Base-by-base conservation (phyloP, 1,140 invertebrate genomes). In the Sinella curviseta region DNA sequence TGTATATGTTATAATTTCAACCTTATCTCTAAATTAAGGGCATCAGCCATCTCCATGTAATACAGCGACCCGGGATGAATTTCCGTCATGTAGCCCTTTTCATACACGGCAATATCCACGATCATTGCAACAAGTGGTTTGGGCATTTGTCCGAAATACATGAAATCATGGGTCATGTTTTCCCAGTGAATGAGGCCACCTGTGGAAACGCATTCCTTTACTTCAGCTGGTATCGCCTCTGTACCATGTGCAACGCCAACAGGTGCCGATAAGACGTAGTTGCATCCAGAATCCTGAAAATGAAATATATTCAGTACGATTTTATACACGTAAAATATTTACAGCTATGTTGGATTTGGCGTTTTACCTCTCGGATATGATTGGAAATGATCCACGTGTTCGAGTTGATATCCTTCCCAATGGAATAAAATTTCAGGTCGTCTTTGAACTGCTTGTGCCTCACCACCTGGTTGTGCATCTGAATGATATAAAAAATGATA, bases 71-170 rank as follows among this genome's bases (percentile, higher is more conserved):
- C 67, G 12, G 79, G 79, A 39, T 74, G 67, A 3, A 60, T 36
- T 24, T 39, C 48, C 24, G 76, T 75, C 24, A 54, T 74, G 60
- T 77, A 76, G n/a, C 77, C 77, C 0, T 55, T 48, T 28, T 30
- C n/a, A 30, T 48, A 34, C 16, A 3, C 31, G 33, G 28, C 70
- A 28, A 77, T 77, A 12, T 78, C 74, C 20, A 26, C 1, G 20
- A 81, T 36, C 73, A 81, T 81, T 48, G 39, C 20, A 20, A 77
- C 3, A 60, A 60, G 1, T 78, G 2, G 76, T 74, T 0, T 78
- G 2, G 1, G 77, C 73, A 55, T 0, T 2, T 33, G 78, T 70
- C n/a, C n/a, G n/a, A n/a, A n/a, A n/a, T 0, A 55, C 16, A 34
- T 54, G 39, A 26, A 54, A 8, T 26, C 33, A 12, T 48, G n/a